These are phyloP conservation scores for Xanthostigma xanthostigma DNA, from an alignment of 2,888 invertebrate species.

Conservation along the genomic window DNA sequence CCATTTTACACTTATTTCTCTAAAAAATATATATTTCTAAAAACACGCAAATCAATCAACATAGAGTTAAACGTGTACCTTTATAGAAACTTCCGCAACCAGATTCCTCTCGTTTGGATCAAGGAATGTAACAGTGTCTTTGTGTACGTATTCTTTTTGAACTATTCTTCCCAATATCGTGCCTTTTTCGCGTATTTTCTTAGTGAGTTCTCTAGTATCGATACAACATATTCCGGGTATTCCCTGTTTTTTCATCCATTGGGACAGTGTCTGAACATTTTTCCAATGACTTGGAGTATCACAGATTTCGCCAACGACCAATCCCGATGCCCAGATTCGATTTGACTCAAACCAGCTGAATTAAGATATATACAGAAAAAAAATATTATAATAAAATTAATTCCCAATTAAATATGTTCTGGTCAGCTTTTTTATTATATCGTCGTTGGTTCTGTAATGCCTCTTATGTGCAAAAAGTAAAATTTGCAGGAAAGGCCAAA, in stretches of 20 bases:
- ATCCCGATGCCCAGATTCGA: constrained; percentile 79
- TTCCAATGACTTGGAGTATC: constrained; percentile 86
- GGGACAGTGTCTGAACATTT: constrained; percentile 56
- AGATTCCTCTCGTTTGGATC: constrained; percentile 84
- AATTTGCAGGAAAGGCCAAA: too few species aligned
- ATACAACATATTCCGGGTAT: constrained; percentile 84
- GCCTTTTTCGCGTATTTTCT: constrained; percentile 78
- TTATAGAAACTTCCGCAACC: constrained; percentile 79
- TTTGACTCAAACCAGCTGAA: constrained; percentile 82
- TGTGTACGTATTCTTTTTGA: constrained; percentile 35
- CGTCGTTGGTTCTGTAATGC: too few species aligned
- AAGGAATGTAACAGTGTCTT: constrained; percentile 31
- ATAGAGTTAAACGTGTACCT: constrained; percentile 33
- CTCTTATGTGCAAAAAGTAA: too few species aligned
- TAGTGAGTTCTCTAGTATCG: constrained; percentile 87
- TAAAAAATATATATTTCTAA: constrained; percentile 8
- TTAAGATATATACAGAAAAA: constrained; percentile 8
- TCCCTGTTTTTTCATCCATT: constrained; percentile 67
- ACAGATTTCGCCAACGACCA: constrained; percentile 85
- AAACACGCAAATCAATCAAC: constrained; percentile 2
- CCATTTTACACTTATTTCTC: neutral
- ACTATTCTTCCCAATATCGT: constrained; percentile 60
- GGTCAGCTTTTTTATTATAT: neutral
- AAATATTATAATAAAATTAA: neutral
- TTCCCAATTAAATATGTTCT: constrained; percentile 1